These are phyloP conservation scores for Smittia aterrima DNA, from an alignment of 2,888 invertebrate genomes.

Conservation along the genomic window DNA sequence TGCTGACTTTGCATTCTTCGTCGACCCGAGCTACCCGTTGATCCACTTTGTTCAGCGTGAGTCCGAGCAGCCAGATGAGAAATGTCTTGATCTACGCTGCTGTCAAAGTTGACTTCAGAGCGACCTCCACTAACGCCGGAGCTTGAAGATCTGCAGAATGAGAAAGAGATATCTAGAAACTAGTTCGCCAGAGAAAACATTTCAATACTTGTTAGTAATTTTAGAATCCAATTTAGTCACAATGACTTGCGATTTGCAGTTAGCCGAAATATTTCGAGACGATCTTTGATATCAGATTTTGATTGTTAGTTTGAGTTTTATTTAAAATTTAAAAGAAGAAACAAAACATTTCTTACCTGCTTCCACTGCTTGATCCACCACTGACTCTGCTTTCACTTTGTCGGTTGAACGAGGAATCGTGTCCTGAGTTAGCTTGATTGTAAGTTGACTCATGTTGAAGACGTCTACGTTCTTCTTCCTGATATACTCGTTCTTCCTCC, in stretches of 20 bases:
- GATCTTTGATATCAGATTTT: not conserved
- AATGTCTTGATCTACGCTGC: constrained; percentile 42
- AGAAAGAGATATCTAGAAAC: not conserved
- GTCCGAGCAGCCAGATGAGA: constrained; percentile 30
- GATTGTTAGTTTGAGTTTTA: not conserved
- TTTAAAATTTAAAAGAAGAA: not conserved
- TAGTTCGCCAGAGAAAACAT: not conserved
- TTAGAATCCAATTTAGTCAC: not conserved
- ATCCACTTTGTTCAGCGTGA: constrained; percentile 30
- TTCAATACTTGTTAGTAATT: not conserved
- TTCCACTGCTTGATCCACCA: not conserved
- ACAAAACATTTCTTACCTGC: not conserved
- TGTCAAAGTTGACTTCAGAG: constrained; percentile 15
- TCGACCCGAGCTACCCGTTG: constrained; percentile 36
- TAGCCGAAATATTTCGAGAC: not conserved
- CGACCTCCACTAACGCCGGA: not conserved
- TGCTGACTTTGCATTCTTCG: constrained; percentile 44
- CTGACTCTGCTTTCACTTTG: not conserved
- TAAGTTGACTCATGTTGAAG: not conserved
- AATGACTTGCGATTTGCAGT: not conserved
- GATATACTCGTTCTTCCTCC: constrained; percentile 44
- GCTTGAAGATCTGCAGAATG: not conserved
- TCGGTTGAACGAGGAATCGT: not conserved
- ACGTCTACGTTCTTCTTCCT: constrained; percentile 40
- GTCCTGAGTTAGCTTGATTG: not conserved